Evolutionary conservation across 1,140 invertebrate species (phyloP), one percentile per base, ranked within the genome.

Genomic region (Drosophila ironensis): DNA sequence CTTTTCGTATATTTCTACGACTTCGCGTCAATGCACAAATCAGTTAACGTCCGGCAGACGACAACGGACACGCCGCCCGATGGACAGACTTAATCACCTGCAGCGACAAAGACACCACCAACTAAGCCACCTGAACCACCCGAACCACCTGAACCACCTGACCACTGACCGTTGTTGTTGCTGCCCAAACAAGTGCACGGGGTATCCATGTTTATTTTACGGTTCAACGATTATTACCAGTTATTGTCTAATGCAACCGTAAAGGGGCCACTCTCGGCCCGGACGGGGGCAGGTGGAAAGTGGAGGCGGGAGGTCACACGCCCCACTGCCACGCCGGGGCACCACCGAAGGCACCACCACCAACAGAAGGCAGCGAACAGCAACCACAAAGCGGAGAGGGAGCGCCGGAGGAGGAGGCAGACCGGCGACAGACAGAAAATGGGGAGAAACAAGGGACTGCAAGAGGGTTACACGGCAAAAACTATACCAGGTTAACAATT

Each of bases 151-250:
- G 70, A 70, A n/a, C 63, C 75, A 59, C 56, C 42, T 37, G 57
- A 35, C 47, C 48, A 22, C 22, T 63, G 60, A 52, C 27, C 44
- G 70, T 8, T 68, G 61, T 73, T 72, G 74, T 54, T 77, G 69
- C 72, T 75, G 63, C 80, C 81, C 63, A 86, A 86, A 80, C 75
- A 86, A 86, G 80, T 86, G 81, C 80, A 87, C 48, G 67, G 60
- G 67, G 80, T 80, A 86, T 86, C 74, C 81, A 86, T 86, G 80
- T 86, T 86, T 86, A 86, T 86, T 86, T 86, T 86, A 86, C 80
- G 80, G 80, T 86, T 86, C 80, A 86, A 86, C 81, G 80, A 87
- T 86, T 86, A 86, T 86, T 86, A 80, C 80, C 75, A 86, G 80
- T 86, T 86, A 86, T 86, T 86, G 80, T 86, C 80, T 75, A 87